Evolutionary conservation across 35 echinoderm and acorn worm species (phyloP), one percentile per base, ranked within the genome.

Genomic region (Apostichopus parvimensis): DNA sequence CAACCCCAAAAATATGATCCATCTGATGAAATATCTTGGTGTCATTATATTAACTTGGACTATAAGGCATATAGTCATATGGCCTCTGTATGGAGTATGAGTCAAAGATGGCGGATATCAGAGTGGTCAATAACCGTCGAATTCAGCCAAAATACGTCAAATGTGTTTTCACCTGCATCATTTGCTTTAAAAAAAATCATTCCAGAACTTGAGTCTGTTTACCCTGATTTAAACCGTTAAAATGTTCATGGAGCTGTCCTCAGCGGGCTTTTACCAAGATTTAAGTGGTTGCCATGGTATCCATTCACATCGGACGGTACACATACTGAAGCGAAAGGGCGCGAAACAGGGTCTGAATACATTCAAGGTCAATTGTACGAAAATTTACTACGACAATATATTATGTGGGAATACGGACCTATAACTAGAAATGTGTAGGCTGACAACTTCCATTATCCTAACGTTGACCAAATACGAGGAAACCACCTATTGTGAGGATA

Each of bases 401-500:
- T 18, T 18, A 22, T 75, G 15, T n/a, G 71, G 17, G n/a, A 75
- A 75, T 18, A n/a, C n/a, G n/a, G 11, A n/a, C 20, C 5, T 20
- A n/a, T 75, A 18, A n/a, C 14, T 7, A 75, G 14, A 20, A 75
- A 75, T 7, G 71, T 18, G 17, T 75, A 75, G 71, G 71, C 71
- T 75, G 17, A n/a, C 71, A 75, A 1, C 6, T 75, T 75, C 12
- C 17, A 75, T 6, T 75, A 75, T 75, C 71, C 71, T 75, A 75
- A 75, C 15, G 15, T 75, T 75, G 56, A 84, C 81, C 17, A 58
- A 84, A 18, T 59, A 58, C 11, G 18, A 58, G n/a, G 8, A 58
- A 59, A 21, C 81, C 81, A 84, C 81, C 81, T 18, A 18, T 55
- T 58, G 81, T 18, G 81, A 22, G 9, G 81, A 21, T 58, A 59